A percentile compares a stretch with the other conserved stretches of the same genome.
Conservation (phyloP, 2,113 vertebrate genomes). For the Ceyx melanurus region DNA sequence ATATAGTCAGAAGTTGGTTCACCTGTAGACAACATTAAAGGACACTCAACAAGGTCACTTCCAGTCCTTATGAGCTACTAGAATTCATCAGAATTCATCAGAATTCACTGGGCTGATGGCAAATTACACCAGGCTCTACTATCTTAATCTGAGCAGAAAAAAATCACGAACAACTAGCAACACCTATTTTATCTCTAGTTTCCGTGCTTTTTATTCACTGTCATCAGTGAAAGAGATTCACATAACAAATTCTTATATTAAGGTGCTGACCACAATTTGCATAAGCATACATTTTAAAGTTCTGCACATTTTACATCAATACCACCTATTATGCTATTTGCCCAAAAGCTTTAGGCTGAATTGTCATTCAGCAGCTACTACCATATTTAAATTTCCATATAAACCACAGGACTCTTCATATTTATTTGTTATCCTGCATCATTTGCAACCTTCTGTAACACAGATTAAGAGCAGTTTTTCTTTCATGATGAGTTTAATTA, state of each 20-base stretch:
- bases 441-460: background rate
- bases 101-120: background rate
- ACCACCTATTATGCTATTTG: background rate
- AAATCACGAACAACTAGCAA: background rate
- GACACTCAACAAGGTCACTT: background rate
- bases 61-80: background rate
- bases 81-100: background rate
- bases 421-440: background rate
- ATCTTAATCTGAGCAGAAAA: background rate
- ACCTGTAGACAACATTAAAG: background rate
- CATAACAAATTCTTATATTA: background rate
- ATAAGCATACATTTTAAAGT: background rate
- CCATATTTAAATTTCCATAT: background rate
- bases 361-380: background rate
- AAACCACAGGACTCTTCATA: background rate
- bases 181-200: background rate
- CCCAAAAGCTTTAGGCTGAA: background rate
- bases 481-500: background rate
- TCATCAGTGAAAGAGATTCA: background rate
- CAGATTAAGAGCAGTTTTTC: background rate
- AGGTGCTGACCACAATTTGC: background rate
- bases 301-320: background rate
- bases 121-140: background rate
- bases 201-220: background rate
- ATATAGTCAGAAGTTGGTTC: background rate